phyloP scores from a whole-genome alignment of 2,797 vertebrate genomes.

The Channallabes apus region DNA sequence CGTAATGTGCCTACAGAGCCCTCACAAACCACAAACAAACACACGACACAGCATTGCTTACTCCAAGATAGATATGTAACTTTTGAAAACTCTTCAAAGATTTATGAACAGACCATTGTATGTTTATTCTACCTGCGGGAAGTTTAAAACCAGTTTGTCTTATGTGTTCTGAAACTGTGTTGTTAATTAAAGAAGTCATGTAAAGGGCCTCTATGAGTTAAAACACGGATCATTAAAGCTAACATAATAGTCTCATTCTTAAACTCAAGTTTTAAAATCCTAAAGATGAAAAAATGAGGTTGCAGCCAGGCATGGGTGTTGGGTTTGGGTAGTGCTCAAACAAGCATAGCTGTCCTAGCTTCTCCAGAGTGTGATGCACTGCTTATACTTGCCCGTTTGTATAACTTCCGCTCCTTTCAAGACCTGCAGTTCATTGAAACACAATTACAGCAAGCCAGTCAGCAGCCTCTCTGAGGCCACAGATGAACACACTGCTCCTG shows the following conservation, averaged over 20 bases:
- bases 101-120: no score
- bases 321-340: slow-evolving; percentile 68
- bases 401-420: slow-evolving; percentile 89
- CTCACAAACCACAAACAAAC: no score
- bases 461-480: slow-evolving; percentile 41
- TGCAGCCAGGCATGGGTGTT: slow-evolving; percentile 77
- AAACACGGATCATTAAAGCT: no score
- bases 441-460: slow-evolving; percentile 68
- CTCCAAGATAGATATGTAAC: no score
- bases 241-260: not conserved
- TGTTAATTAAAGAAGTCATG: no score
- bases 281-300: not conserved
- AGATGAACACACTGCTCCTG: slow-evolving; percentile 1
- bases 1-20: no score
- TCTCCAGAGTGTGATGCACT: slow-evolving; percentile 55
- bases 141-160: no score
- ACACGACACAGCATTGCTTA: no score
- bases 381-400: slow-evolving; percentile 90
- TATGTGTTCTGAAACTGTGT: no score
- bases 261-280: not conserved
- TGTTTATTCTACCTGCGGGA: no score
- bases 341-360: slow-evolving; percentile 38
- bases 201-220: no score
- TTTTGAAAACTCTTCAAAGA: no score
- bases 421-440: slow-evolving; percentile 90